A percentile compares a stretch with the other conserved stretches of the same genome.
These are phyloP conservation scores for Lottia gigantea DNA, from an alignment of 2,888 invertebrate species.

Conservation along the genomic window DNA sequence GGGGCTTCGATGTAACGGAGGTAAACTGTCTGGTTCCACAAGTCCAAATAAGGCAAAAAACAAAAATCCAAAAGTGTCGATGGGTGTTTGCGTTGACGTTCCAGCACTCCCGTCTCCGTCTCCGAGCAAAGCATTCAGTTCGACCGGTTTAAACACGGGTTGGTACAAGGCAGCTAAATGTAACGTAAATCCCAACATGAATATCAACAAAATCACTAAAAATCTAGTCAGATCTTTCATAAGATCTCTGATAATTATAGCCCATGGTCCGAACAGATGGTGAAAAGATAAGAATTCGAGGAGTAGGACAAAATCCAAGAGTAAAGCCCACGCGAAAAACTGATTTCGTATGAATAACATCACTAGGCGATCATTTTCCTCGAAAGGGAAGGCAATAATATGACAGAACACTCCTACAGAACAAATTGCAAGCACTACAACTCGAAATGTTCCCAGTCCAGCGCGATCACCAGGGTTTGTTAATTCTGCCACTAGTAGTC, in stretches of 20 bases:
- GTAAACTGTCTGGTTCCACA: constrained; percentile 75
- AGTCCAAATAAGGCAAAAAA: constrained; percentile 98
- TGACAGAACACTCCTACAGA: constrained; percentile 77
- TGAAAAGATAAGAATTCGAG: constrained; percentile 96
- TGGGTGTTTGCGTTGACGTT: constrained; percentile 49
- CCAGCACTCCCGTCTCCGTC: constrained; percentile 51
- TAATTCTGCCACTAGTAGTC: constrained; percentile 92
- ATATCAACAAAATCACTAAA: constrained; percentile 95
- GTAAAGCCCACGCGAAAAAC: constrained; percentile 92
- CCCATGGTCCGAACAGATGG: constrained; percentile 99
- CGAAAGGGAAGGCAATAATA: constrained; percentile 75
- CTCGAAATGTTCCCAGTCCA: constrained; percentile 85
- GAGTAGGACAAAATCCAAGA: constrained; percentile 97
- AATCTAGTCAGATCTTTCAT: constrained; percentile 89
- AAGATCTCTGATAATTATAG: constrained; percentile 91
- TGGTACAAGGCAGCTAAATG: constrained; percentile 89
- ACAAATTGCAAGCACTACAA: constrained; percentile 80
- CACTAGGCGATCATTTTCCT: constrained; percentile 72
- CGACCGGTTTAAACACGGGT: constrained; percentile 71
- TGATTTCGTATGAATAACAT: constrained; percentile 93
- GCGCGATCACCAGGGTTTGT: constrained; percentile 98
- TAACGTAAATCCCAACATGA: constrained; percentile 98
- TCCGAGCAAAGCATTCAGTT: constrained; percentile 37
- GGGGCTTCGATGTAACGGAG: constrained; percentile 70
- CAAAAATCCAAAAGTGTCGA: constrained; percentile 93